phyloP scores from a whole-genome alignment of 2,797 vertebrate genomes.

The Trematomus bernacchii region DNA sequence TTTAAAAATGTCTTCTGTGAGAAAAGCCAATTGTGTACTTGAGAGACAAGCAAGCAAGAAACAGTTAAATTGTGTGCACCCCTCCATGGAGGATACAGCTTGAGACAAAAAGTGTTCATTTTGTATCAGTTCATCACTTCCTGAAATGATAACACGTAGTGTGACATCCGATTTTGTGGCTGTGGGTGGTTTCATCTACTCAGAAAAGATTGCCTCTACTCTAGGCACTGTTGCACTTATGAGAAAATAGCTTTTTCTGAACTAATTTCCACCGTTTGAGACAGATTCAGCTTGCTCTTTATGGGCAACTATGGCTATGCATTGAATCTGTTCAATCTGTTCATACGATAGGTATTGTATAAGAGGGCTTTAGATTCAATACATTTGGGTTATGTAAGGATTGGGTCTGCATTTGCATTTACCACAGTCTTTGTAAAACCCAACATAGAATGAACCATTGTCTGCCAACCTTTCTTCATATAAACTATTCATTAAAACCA shows the following conservation, averaged over 20 bases:
- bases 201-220: background rate
- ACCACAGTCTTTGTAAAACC: too few species aligned
- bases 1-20: background rate
- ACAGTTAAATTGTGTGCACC: background rate
- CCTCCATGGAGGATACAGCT: background rate
- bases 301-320: too few species aligned
- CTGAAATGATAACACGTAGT: background rate
- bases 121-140: slow-evolving; percentile 13
- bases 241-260: background rate
- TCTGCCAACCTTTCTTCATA: too few species aligned
- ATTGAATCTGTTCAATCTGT: too few species aligned
- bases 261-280: too few species aligned
- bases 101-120: background rate
- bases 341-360: too few species aligned
- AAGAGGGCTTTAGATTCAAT: too few species aligned
- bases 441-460: too few species aligned
- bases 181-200: background rate
- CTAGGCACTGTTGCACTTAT: background rate
- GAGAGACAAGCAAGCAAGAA: background rate
- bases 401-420: too few species aligned
- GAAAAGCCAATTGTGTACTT: background rate
- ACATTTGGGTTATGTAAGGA: too few species aligned
- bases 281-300: too few species aligned
- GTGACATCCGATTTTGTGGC: background rate
- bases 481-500: too few species aligned